A percentile compares a stretch with the other conserved stretches of the same genome.
phyloP scores from a whole-genome alignment of 2,113 vertebrate genomes.

The Cottus gobio region DNA sequence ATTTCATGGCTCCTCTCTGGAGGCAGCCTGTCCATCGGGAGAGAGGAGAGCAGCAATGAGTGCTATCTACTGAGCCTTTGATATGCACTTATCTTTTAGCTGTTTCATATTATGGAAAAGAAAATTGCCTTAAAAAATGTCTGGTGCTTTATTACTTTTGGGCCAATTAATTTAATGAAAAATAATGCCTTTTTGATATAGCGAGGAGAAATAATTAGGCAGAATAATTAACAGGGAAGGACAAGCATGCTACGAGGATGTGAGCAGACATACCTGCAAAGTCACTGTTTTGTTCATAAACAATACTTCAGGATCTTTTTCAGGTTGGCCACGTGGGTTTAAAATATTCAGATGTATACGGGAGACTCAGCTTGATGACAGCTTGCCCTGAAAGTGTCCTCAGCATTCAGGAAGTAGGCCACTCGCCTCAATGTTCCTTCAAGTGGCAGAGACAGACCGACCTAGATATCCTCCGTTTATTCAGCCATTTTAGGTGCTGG shows the following conservation, averaged over 20 bases:
- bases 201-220: slow-evolving; percentile 65
- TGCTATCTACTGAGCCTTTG: slow-evolving; percentile 72
- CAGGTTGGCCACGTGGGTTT: slow-evolving; percentile 6
- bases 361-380: slow-evolving; percentile 50
- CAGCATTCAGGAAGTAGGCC: slow-evolving; percentile 72
- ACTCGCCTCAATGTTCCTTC: slow-evolving; percentile 66
- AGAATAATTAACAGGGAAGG: slow-evolving; percentile 66
- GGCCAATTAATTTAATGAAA: slow-evolving; percentile 76
- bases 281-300: slow-evolving; percentile 33
- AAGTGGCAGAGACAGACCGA: slow-evolving; percentile 73
- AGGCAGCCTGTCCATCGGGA: slow-evolving; percentile 70
- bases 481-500: slow-evolving; percentile 74
- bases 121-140: slow-evolving; percentile 69
- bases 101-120: slow-evolving; percentile 70
- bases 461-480: slow-evolving; percentile 73
- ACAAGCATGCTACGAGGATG: slow-evolving; percentile 24
- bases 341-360: slow-evolving; percentile 15
- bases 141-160: slow-evolving; percentile 70
- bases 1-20: slow-evolving; percentile 71
- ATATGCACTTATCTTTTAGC: slow-evolving; percentile 76
- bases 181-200: slow-evolving; percentile 63
- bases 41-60: slow-evolving; percentile 54
- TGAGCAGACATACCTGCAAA: slow-evolving; percentile 32
- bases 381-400: slow-evolving; percentile 77
- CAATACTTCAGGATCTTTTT: slow-evolving; percentile 17